Base-by-base conservation (phyloP, 2,113 vertebrate genomes). In the Eidolon helvum region DNA sequence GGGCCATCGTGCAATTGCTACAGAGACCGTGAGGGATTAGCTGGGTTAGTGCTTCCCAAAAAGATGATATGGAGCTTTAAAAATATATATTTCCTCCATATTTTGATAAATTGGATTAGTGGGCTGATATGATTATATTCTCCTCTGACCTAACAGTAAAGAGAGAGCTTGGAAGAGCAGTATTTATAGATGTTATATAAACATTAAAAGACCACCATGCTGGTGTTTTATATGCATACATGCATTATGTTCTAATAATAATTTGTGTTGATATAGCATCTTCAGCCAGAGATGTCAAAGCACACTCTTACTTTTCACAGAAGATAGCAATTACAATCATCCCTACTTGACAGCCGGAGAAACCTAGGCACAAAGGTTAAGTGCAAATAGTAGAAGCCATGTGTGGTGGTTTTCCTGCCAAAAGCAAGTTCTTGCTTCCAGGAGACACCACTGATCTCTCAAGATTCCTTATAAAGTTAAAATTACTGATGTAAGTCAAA, bases 1-100 rank as follows among this genome's bases (percentile, higher is more conserved):
- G 92, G 80, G 57, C 84, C 80, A 68, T 22, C 19, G 7, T 95
- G 71, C 71, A 74, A 80, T 94, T 97, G 79, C 90, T 90, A n/a
- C 78, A 71, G 84, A 97, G 59, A 92, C 80, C 72, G 10, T 57
- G 21, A 93, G 69, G 91, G 91, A 97, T 95, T 96, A 97, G 33
- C 71, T 84, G 87, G 28, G 89, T 96, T 95, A 96, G 85, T 91
- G 38, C 80, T 87, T 87, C 68, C 94, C 82, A 83, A 75, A 91
- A 65, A 63, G 53, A 89, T 96, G 74, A 92, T 92, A 80, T 14
- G 79, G 55, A 90, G 87, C 77, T 90, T 90, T 95, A 66, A 72
- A 78, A 85, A 88, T 22, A 68, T 83, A 30, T 53, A 86, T 96
- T 96, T 86, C 74, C 45, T 91, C 84, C 21, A 18, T 90, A 68